Evolutionary conservation across 2,888 invertebrate species (phyloP).

Genomic region (Philaethria dido): DNA sequence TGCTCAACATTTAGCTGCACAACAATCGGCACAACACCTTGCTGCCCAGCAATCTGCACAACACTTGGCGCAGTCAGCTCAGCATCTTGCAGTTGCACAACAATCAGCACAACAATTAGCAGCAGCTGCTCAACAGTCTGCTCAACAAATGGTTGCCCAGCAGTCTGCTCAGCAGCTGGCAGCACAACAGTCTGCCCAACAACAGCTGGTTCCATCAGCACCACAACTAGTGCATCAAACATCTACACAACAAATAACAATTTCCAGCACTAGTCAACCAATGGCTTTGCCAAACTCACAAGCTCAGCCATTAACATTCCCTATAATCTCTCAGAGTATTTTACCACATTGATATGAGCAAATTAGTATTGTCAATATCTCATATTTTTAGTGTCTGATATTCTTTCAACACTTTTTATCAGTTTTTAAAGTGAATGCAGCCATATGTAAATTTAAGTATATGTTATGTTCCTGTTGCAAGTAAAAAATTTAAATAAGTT

Average conservation of each 20-base stretch:
- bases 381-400: slow-evolving; percentile 10
- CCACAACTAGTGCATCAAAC: slow-evolving; percentile 76
- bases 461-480: slow-evolving; percentile 18
- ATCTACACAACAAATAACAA: slow-evolving; percentile 77
- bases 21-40: slow-evolving; percentile 63
- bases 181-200: slow-evolving; percentile 73
- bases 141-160: slow-evolving; percentile 63
- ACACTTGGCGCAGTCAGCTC: slow-evolving; percentile 63
- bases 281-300: slow-evolving; percentile 77
- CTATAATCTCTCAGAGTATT: slow-evolving; percentile 79
- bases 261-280: slow-evolving; percentile 77
- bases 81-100: slow-evolving; percentile 60
- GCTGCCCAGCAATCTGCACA: slow-evolving; percentile 66
- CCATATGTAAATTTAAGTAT: slow-evolving; percentile 12
- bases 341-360: slow-evolving; percentile 64
- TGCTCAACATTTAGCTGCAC: slow-evolving; percentile 60
- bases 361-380: slow-evolving; percentile 8
- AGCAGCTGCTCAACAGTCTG: slow-evolving; percentile 62
- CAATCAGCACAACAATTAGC: slow-evolving; percentile 66
- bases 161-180: slow-evolving; percentile 72
- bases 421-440: neutral
- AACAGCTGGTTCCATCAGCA: slow-evolving; percentile 69
- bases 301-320: slow-evolving; percentile 75
- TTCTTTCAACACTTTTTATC: neutral
- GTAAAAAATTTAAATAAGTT: neutral